phyloP scores from a whole-genome alignment of 2,888 invertebrate genomes.

The Heliconius cydno region DNA sequence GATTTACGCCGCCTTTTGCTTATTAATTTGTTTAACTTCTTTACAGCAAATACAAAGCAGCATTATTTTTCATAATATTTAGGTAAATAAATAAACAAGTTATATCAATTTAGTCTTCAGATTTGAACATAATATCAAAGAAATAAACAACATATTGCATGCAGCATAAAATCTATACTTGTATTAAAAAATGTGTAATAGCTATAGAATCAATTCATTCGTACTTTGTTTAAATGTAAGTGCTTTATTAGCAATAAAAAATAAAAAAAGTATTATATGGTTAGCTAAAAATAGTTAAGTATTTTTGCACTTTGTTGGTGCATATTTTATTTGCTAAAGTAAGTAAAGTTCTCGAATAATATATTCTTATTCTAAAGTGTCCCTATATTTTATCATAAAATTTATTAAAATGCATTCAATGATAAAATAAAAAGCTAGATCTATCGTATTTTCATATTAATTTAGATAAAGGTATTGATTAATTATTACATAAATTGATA shows the following conservation, averaged over 20 bases:
- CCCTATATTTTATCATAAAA: neutral
- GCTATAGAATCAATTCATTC: neutral
- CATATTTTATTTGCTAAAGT: slow-evolving; percentile 1
- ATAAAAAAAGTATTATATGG: neutral
- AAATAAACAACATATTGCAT: neutral
- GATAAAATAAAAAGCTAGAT: neutral
- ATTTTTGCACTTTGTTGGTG: neutral
- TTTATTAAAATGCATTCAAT: neutral
- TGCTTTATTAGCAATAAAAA: neutral
- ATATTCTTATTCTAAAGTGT: neutral
- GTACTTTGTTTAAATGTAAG: slow-evolving; percentile 5
- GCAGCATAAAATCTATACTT: neutral
- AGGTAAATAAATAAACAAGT: neutral
- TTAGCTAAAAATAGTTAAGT: neutral
- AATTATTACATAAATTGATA: neutral
- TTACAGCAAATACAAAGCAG: no score
- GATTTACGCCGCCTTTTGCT: no score
- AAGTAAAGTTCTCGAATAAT: neutral
- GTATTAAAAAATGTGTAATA: neutral
- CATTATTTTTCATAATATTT: neutral
- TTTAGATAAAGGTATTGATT: neutral
- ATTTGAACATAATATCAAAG: neutral
- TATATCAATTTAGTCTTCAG: neutral
- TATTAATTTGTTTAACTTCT: no score
- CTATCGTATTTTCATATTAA: neutral